phyloP scores from a whole-genome alignment of 2,888 invertebrate genomes.

The Mythimna vitellina region DNA sequence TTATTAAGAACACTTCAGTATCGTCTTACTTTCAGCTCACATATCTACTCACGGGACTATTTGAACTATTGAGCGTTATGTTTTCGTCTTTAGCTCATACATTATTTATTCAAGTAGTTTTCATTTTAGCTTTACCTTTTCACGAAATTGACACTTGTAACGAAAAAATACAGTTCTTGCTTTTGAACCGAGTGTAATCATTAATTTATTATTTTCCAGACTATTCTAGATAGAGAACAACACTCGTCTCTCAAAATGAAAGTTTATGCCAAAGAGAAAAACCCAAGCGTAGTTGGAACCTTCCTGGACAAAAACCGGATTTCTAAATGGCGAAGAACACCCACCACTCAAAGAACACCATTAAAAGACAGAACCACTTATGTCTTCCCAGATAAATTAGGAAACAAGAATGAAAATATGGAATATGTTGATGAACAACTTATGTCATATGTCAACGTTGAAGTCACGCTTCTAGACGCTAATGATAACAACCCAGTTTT shows the following conservation, averaged over 20 bases:
- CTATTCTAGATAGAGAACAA: conserved; percentile 94
- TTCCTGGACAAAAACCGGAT: conserved; percentile 82
- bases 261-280: conserved; percentile 95
- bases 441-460: conserved; percentile 92
- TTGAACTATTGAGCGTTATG: not conserved
- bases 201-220: conserved; percentile 79
- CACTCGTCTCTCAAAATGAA: conserved; percentile 93
- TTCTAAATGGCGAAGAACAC: conserved; percentile 83
- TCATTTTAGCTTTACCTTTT: not conserved
- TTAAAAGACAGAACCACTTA: conserved; percentile 85
- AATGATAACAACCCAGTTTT: conserved; percentile 98
- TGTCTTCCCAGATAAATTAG: conserved; percentile 86
- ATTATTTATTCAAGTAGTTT: not conserved
- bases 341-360: conserved; percentile 72
- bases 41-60: not conserved
- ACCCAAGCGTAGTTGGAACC: conserved; percentile 92
- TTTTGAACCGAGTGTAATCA: not conserved
- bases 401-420: conserved; percentile 82
- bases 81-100: not conserved
- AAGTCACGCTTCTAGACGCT: conserved; percentile 96
- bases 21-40: not conserved
- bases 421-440: conserved; percentile 85
- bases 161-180: not conserved
- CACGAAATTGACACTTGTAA: not conserved
- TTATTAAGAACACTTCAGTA: not conserved